Evolutionary conservation across 2,113 vertebrate genomes (phyloP).

Genomic region (Taxidea taxus): DNA sequence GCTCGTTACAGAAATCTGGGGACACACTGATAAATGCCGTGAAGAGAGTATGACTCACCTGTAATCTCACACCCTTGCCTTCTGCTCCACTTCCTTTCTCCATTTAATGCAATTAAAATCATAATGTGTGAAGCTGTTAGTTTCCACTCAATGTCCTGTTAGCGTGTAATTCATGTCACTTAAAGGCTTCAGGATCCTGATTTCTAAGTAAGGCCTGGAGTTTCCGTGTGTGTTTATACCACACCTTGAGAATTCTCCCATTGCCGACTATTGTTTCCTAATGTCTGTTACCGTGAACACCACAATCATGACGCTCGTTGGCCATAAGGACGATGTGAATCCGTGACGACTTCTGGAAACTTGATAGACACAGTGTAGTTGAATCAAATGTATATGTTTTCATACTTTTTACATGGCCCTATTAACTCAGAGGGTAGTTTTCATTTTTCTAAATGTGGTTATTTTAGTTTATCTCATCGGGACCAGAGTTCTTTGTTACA

Average conservation of each 20-base stretch:
- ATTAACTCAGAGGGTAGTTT: not conserved
- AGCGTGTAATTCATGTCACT: not conserved
- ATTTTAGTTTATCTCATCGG: not conserved
- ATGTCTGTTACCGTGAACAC: not conserved
- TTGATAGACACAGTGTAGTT: not conserved
- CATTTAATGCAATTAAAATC: not conserved
- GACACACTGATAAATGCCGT: not conserved
- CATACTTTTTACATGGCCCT: not conserved
- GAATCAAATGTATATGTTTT: not conserved
- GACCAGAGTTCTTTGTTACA: not conserved
- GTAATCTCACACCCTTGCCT: not conserved
- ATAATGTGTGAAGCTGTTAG: not conserved
- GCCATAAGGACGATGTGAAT: not conserved
- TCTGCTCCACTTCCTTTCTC: not conserved
- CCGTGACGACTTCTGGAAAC: not conserved
- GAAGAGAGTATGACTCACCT: not conserved
- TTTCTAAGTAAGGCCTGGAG: not conserved
- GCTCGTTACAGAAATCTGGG: not conserved
- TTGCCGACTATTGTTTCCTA: not conserved
- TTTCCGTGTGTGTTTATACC: not conserved
- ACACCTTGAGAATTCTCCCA: not conserved
- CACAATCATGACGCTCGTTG: too few relatives aligned
- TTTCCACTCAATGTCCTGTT: not conserved
- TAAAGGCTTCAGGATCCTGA: not conserved
- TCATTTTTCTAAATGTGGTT: not conserved